A percentile compares a stretch with the other conserved stretches of the same genome.
phyloP scores from a whole-genome alignment of 2,113 vertebrate genomes.

The Vidua chalybeata region DNA sequence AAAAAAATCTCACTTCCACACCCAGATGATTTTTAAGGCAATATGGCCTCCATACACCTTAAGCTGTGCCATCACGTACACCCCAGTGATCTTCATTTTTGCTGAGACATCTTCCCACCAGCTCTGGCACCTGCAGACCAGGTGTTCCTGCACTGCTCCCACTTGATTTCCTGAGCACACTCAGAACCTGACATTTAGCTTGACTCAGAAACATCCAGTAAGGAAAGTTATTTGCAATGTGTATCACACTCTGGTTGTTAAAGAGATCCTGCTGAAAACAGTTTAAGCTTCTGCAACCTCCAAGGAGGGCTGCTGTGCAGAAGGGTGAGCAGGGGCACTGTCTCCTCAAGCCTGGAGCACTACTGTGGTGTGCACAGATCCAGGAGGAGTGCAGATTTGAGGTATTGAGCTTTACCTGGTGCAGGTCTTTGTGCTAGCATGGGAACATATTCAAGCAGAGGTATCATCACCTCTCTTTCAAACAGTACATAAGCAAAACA shows the following conservation, averaged over 20 bases:
- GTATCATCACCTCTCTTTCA: background rate
- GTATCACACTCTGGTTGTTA: background rate
- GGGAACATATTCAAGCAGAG: background rate
- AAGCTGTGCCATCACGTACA: background rate
- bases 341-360: background rate
- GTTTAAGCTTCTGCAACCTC: background rate
- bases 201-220: background rate
- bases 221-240: background rate
- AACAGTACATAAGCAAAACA: background rate
- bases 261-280: background rate
- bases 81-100: background rate
- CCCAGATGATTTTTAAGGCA: background rate
- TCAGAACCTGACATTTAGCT: background rate
- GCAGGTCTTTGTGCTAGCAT: background rate
- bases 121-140: background rate
- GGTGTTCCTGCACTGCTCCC: background rate
- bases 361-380: background rate
- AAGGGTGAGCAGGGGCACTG: background rate
- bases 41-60: background rate
- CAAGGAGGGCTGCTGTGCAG: background rate
- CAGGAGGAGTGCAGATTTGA: background rate
- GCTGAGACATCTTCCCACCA: background rate
- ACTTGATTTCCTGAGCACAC: background rate
- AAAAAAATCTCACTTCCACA: background rate
- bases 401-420: background rate